Base-by-base conservation (phyloP, 2,888 invertebrate genomes). In the Bhutanitis thaidina region DNA sequence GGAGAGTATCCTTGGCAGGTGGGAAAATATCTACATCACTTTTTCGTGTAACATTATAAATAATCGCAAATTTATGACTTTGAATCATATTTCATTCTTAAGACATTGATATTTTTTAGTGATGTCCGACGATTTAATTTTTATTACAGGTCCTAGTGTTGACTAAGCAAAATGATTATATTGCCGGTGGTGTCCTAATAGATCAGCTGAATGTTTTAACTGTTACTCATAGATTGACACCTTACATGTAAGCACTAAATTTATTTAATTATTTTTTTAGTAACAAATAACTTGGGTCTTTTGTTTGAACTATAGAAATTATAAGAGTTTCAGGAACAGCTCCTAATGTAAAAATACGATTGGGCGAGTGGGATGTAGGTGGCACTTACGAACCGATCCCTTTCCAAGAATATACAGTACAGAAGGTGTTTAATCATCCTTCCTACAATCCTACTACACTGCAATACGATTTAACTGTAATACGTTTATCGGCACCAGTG, bases 391-490 rank as follows among this genome's bases (percentile, higher is more conserved):
- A 95, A 60, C 92, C 93, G 0, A 89, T 93, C 43, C 90, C 93
- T 0, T 92, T 91, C 53, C 90, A 93, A 62, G 94, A 94, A 68
- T 91, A 92, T 56, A 78, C 73, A 4, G 82, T 94, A 0, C 68
- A 80, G 4, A 90, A 82, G 60, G 91, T 94, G 34, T 91, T 91
- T 57, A 82, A 92, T 7, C 92, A 92, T 62, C 91, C 95, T 0
- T 90, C 91, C 12, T 97, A 92, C 74, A 93, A 94, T 67, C 77
- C 92, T 0, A 90, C 87, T 49, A 96, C 94, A 56, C 87, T 97
- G 38, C 93, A 93, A 59, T 96, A 95, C 69, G 96, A 97, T 72
- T 90, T 98, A 30, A 97, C 96, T 1, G 90, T 98, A 0, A 74
- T 98, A 25, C 90, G 93, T 52, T 77, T 98, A n/a, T 82, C 91